Evolutionary conservation across 2,113 vertebrate genomes (phyloP), one percentile per base, ranked within the genome.

Genomic region (Mormyrus iriodes): DNA sequence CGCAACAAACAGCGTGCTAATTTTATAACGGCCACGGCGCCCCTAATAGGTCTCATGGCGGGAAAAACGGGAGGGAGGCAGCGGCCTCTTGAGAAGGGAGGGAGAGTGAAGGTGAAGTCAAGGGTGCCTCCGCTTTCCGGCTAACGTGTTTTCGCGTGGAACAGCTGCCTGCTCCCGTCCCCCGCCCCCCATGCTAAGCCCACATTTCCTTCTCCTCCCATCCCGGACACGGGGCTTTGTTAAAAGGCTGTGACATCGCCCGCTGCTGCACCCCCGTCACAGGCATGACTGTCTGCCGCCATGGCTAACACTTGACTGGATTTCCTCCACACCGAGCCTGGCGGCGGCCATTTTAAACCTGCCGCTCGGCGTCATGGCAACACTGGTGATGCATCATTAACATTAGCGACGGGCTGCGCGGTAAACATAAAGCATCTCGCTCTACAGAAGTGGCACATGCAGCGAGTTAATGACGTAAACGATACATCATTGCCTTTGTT

Each of bases 341-440:
- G 39, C 53, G 35, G 86, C 55, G 21, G 86, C 53, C 86, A 87
- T 87, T 87, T 87, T 87, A 86, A 86, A 51, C 86, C 39, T 65
- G 52, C 5, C 31, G 39, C n/a, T 27, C 7, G 0, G 10, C 85
- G n/a, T 6, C 9, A 35, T 21, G 85, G 17, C 13, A 9, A 42
- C 3, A 51, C 85, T 3, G 2, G 51, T 9, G 5, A 46, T 21
- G 39, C 42, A n/a, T 42, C 17, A 48, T 46, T 84, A 84, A 84
- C 24, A 48, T 3, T 44, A 13, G 21, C 44, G 6, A 3, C 44
- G n/a, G 44, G 79, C 44, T 84, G 42, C 17, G 17, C 42, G 17
- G 39, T 21, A 46, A 84, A 48, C 21, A 24, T 24, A n/a, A 46
- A 46, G 35, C 31, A 5, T 42, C 73, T 21, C 2, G 35, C 35